Evolutionary conservation across 2,113 vertebrate species (phyloP), one percentile per base, ranked within the genome.

Genomic region (Galemys pyrenaicus): DNA sequence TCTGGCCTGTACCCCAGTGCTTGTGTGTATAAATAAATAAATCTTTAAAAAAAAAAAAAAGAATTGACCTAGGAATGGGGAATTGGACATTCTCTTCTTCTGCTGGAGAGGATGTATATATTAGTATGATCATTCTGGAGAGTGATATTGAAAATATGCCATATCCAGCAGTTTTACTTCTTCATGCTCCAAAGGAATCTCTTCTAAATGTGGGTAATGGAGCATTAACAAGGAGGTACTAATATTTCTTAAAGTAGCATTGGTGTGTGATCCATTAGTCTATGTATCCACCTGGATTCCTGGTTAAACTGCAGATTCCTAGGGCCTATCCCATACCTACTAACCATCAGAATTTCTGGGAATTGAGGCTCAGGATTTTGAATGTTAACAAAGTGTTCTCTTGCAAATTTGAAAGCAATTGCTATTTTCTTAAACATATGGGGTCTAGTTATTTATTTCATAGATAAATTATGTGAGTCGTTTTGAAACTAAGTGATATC

Each of bases 71-170:
- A 62, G 74, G 85, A 89, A 35, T 41, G 58, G 41, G 20, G 44
- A 85, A 51, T 24, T 94, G 58, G 67, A 65, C 89, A 94, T 96
- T 96, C 89, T 96, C 44, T 83, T 96, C 44, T 83, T 92, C 89
- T 92, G 41, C 51, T 94, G 56, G 67, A 87, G 86, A 22, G 65
- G 89, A 68, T 89, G 44, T 75, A 46, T 68, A 89, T 73, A 70
- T 74, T 84, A 89, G 58, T 68, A 88, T 51, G 89, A 44, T 65
- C 67, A 70, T 95, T 91, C 95, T 91, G 51, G 71, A 91, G 60
- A 95, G 49, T 49, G 54, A 93, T 88, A 80, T 26, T 95, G 91
- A 88, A 96, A 85, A 91, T 81, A 35, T 96, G 65, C 67, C 49
- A 39, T 54, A 54, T 78, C 26, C 35, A 92, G 51, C 80, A 77